Evolutionary conservation across 1,140 invertebrate species (phyloP).

Genomic region (Plectrocnemia conspersa): DNA sequence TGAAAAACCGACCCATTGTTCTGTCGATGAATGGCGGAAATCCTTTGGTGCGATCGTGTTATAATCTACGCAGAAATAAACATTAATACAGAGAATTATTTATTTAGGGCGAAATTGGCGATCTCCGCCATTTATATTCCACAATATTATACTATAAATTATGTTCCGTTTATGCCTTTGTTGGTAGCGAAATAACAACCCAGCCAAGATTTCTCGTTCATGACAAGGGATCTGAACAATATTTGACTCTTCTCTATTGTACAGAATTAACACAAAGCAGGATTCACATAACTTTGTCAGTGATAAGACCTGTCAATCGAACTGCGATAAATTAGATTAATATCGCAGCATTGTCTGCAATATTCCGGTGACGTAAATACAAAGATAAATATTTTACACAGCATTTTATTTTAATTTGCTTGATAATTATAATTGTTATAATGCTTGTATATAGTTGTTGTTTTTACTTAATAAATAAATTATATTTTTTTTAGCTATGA

Average conservation of each 20-base stretch:
- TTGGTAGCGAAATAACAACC: conserved; percentile 3
- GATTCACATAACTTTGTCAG: too few species aligned
- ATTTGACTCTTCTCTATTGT: conserved; percentile 11
- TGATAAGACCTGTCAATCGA: too few species aligned
- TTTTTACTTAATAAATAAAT: too few species aligned
- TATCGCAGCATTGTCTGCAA: too few species aligned
- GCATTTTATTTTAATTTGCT: too few species aligned
- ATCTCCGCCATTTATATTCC: not conserved
- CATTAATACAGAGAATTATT: conserved; percentile 14
- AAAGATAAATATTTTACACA: too few species aligned
- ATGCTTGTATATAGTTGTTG: too few species aligned
- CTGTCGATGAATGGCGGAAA: not conserved
- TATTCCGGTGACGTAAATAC: too few species aligned
- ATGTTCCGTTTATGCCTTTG: not conserved
- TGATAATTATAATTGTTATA: too few species aligned
- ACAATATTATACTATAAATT: conserved; percentile 14
- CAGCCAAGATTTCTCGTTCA: conserved; percentile 7
- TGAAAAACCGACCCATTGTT: not conserved
- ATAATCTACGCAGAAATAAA: not conserved
- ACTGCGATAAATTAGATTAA: too few species aligned
- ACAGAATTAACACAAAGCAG: too few species aligned
- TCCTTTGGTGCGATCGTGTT: not conserved
- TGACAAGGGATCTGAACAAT: conserved; percentile 13
- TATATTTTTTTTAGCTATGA: too few species aligned
- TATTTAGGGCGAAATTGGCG: conserved; percentile 4